A percentile compares a stretch with the other conserved stretches of the same genome.
Evolutionary conservation across 2,888 invertebrate genomes (phyloP).

Genomic region (Minunthozetes semirufus): DNA sequence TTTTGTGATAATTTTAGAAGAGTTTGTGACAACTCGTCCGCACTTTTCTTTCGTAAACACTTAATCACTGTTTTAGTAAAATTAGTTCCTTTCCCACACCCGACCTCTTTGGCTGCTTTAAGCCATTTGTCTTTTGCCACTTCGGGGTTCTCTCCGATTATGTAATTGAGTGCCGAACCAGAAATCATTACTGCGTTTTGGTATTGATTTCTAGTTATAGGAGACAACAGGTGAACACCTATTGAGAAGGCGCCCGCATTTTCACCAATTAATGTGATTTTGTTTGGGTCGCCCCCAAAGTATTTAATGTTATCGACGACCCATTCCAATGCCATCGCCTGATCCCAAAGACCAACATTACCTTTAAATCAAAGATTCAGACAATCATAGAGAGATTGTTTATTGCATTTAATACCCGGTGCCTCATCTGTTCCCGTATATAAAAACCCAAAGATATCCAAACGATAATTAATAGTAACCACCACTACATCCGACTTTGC

Average conservation of each 20-base stretch:
- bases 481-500: conserved; percentile 32
- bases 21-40: conserved; percentile 19
- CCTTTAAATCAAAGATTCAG: background rate
- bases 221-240: conserved; percentile 32
- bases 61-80: conserved; percentile 38
- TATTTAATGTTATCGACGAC: conserved; percentile 37
- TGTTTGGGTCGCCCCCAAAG: conserved; percentile 41
- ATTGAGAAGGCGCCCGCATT: conserved; percentile 36
- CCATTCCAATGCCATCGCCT: conserved; percentile 36
- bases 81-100: conserved; percentile 36
- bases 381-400: background rate
- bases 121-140: conserved; percentile 34
- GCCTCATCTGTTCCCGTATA: conserved; percentile 28
- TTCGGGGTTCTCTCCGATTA: conserved; percentile 10
- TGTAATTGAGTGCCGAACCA: conserved; percentile 33
- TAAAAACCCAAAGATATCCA: conserved; percentile 35
- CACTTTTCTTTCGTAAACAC: conserved; percentile 36
- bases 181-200: conserved; percentile 35
- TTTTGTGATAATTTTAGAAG: background rate
- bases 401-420: background rate
- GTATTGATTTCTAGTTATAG: conserved; percentile 15
- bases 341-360: conserved; percentile 36
- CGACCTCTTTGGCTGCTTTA: conserved; percentile 38
- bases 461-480: conserved; percentile 35
- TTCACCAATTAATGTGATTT: conserved; percentile 41